phyloP scores from a whole-genome alignment of 2,888 invertebrate genomes.

The Cactoblastis cactorum region DNA sequence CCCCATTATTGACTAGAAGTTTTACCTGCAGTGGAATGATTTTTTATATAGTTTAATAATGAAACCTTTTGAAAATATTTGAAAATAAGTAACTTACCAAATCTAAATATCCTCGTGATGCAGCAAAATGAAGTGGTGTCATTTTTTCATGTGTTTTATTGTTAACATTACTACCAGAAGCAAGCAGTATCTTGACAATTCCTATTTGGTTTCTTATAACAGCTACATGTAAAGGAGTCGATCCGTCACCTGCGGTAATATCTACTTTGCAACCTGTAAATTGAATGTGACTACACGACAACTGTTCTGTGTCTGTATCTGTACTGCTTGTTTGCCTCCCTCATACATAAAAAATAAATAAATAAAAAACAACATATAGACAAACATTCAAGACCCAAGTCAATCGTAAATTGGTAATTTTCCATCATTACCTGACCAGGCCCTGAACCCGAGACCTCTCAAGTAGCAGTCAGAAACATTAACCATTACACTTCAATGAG shows the following conservation, averaged over 20 bases:
- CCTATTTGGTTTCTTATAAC: constrained; percentile 78
- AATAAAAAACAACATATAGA: no score
- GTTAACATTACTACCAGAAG: constrained; percentile 80
- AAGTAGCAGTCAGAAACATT: no score
- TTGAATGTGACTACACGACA: constrained; percentile 9
- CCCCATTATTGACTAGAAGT: constrained; percentile 73
- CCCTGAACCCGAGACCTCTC: no score
- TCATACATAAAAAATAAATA: no score
- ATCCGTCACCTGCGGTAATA: constrained; percentile 81
- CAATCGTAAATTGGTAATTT: no score
- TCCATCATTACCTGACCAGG: no score
- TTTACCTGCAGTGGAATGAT: constrained; percentile 55
- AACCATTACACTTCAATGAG: no score
- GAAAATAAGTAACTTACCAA: constrained; percentile 48
- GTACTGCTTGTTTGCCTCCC: no score
- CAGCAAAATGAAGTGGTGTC: constrained; percentile 82
- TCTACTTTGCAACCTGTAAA: constrained; percentile 81
- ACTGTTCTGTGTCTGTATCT: no score
- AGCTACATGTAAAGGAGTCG: constrained; percentile 85
- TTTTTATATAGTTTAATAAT: neutral
- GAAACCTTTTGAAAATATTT: neutral
- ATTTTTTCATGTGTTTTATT: constrained; percentile 80
- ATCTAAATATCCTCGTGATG: constrained; percentile 75
- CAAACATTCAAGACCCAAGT: no score
- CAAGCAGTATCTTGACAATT: constrained; percentile 76